These are phyloP conservation scores for Dolichallabes microphthalmus DNA, from an alignment of 2,113 vertebrate genomes.

Conservation along the genomic window DNA sequence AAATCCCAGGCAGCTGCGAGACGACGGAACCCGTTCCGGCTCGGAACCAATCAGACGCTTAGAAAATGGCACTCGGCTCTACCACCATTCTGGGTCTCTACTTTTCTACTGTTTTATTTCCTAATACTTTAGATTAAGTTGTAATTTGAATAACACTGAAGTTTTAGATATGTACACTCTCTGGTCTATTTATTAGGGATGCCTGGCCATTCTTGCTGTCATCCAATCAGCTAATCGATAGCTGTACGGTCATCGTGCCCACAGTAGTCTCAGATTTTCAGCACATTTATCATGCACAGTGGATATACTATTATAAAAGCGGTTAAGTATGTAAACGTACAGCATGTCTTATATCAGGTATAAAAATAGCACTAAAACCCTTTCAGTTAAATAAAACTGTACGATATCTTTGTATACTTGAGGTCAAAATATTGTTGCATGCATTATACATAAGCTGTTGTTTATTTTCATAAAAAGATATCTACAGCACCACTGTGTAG, in stretches of 20 bases:
- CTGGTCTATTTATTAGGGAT: background rate
- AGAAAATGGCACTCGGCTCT: background rate
- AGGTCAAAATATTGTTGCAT: background rate
- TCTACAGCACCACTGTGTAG: background rate
- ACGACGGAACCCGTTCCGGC: background rate
- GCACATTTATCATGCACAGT: background rate
- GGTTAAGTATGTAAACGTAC: too few species aligned
- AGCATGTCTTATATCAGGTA: background rate
- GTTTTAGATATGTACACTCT: background rate
- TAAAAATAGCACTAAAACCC: background rate
- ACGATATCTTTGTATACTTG: background rate
- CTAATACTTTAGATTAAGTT: background rate
- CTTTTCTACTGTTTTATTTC: background rate
- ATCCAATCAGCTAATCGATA: background rate
- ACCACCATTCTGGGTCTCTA: background rate
- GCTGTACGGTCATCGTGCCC: background rate
- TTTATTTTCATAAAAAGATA: background rate
- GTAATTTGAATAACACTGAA: background rate
- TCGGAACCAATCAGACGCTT: constrained; percentile 3
- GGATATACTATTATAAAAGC: background rate
- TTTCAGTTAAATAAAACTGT: background rate
- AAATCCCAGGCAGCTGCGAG: constrained; percentile 15
- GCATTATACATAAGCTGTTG: background rate
- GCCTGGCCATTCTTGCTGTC: background rate
- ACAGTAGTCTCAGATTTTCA: background rate